Percentiles rank a stretch among this genome's conserved stretches.
Conservation (phyloP, 2,888 invertebrate genomes). For the Ophion costatus region DNA sequence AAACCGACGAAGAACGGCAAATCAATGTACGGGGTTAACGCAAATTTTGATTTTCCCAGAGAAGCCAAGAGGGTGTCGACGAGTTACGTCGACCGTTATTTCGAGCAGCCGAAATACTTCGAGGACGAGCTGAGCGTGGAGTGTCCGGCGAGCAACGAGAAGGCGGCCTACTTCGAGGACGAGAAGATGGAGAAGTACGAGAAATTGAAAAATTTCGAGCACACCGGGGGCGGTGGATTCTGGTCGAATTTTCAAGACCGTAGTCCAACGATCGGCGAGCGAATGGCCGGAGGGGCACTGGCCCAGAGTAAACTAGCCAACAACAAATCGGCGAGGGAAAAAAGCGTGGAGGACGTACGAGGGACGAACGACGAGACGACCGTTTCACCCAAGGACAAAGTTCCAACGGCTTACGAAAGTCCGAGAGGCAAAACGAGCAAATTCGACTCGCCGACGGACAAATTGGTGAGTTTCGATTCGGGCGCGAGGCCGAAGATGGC, state of each 20-base stretch:
- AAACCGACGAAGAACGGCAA: constrained; percentile 76
- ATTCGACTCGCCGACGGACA: constrained; percentile 59
- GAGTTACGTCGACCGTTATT: constrained; percentile 81
- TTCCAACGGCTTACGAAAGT: constrained; percentile 50
- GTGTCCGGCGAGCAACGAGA: constrained; percentile 65
- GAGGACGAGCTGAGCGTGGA: constrained; percentile 74
- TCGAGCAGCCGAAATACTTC: constrained; percentile 79
- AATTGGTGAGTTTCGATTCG: constrained; percentile 72
- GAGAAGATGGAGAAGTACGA: constrained; percentile 72
- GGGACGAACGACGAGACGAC: constrained; percentile 65
- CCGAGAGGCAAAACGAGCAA: constrained; percentile 52
- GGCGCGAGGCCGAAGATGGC: constrained; percentile 77
- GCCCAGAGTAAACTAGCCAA: constrained; percentile 70
- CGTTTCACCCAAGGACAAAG: constrained; percentile 62
- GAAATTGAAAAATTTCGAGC: constrained; percentile 78
- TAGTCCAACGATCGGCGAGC: constrained; percentile 47
- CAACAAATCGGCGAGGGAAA: constrained; percentile 66
- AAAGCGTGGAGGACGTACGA: constrained; percentile 63
- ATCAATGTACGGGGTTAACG: constrained; percentile 70
- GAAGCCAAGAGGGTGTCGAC: constrained; percentile 80
- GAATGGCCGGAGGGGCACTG: constrained; percentile 49
- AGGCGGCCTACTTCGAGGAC: constrained; percentile 70
- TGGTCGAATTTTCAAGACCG: constrained; percentile 78
- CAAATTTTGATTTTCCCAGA: constrained; percentile 74
- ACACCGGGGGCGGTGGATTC: constrained; percentile 70